phyloP scores from a whole-genome alignment of 2,113 vertebrate genomes.

The Macrotis lagotis region DNA sequence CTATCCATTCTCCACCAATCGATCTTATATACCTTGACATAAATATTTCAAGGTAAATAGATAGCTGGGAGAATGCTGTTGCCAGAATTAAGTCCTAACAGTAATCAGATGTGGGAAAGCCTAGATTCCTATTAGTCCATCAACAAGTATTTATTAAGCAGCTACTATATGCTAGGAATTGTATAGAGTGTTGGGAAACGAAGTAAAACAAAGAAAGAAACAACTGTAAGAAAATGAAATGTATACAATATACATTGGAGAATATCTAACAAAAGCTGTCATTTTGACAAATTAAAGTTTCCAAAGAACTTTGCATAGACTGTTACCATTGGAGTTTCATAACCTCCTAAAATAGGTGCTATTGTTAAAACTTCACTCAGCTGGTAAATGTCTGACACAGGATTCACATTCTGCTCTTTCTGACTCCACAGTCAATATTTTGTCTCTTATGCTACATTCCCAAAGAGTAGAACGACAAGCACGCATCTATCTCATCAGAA shows the following conservation, averaged over 20 bases:
- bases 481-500: background rate
- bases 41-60: background rate
- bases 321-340: background rate
- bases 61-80: background rate
- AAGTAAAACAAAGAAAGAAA: background rate
- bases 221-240: background rate
- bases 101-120: background rate
- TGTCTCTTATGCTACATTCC: background rate
- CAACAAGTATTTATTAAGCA: background rate
- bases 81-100: background rate
- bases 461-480: background rate
- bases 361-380: background rate
- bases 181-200: background rate
- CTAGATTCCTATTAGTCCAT: background rate
- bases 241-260: background rate
- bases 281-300: background rate
- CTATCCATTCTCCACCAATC: background rate
- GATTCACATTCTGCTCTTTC: background rate
- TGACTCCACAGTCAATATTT: background rate
- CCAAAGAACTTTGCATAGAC: background rate
- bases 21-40: background rate
- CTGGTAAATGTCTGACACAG: background rate
- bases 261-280: background rate
- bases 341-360: background rate
- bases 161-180: background rate